phyloP scores from a whole-genome alignment of 2,888 invertebrate genomes.

The Calameuta pallipes region DNA sequence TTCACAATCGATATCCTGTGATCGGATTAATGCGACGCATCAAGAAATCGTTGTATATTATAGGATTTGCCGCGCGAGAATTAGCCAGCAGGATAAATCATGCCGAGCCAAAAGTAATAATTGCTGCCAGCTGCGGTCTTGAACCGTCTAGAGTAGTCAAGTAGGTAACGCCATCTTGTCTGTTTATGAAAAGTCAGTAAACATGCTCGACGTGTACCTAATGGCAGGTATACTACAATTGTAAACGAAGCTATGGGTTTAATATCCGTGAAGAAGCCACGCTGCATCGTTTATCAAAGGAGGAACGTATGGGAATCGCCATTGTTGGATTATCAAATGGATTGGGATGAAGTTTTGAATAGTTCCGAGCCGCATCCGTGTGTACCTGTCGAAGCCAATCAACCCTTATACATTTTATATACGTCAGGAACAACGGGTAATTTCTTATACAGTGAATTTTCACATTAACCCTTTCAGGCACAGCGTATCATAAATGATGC shows the following conservation, averaged over 20 bases:
- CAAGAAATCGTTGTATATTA: conserved; percentile 41
- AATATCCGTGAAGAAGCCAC: conserved; percentile 77
- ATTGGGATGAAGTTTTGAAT: conserved; percentile 81
- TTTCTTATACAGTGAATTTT: conserved; percentile 14
- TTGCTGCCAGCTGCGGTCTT: conserved; percentile 91
- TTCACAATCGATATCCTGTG: not conserved
- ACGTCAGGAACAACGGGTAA: conserved; percentile 89
- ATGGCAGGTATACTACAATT: conserved; percentile 77
- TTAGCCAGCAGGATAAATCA: conserved; percentile 88
- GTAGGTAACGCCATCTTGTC: conserved; percentile 59
- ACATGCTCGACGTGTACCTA: not conserved
- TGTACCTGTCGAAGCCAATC: conserved; percentile 87
- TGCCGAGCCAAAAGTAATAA: conserved; percentile 87
- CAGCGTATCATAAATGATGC: too few species aligned
- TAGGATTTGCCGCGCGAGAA: conserved; percentile 91
- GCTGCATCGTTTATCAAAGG: conserved; percentile 88
- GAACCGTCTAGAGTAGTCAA: conserved; percentile 87
- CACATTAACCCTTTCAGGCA: not conserved
- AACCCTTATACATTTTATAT: conserved; percentile 91
- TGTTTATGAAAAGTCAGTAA: not conserved
- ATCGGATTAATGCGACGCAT: not conserved
- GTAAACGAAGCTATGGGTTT: conserved; percentile 84
- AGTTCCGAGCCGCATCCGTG: conserved; percentile 79
- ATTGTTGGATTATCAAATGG: conserved; percentile 76
- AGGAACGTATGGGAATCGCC: conserved; percentile 74